A percentile compares a stretch with the other conserved stretches of the same genome.
Conservation (phyloP, 2,113 vertebrate species). For the Podarcis cretensis region DNA sequence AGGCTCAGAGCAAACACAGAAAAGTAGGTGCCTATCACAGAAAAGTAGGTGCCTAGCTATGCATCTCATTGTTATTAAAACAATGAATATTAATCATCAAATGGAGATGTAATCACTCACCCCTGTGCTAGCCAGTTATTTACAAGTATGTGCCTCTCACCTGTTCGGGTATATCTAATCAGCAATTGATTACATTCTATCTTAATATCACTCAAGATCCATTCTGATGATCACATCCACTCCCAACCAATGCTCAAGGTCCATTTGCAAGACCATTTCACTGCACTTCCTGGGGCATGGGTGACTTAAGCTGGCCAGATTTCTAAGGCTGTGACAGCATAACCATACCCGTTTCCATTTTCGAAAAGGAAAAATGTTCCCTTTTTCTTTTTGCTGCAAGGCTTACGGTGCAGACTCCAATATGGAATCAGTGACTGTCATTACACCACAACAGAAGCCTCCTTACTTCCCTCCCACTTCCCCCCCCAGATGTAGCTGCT, state of each 20-base stretch:
- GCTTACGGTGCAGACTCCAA: neutral
- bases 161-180: neutral
- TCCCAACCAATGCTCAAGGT: neutral
- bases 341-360: neutral
- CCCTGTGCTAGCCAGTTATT: too few species aligned
- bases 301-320: neutral
- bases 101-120: neutral
- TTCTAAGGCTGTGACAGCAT: neutral
- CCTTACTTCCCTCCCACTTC: neutral
- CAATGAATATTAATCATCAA: neutral
- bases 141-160: neutral
- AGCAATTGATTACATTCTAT: neutral
- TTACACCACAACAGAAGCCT: neutral
- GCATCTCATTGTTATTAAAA: neutral
- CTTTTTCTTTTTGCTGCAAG: neutral
- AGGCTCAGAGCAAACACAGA: neutral
- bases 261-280: neutral
- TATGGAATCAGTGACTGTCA: neutral
- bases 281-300: neutral
- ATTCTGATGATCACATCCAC: too few species aligned
- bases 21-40: neutral
- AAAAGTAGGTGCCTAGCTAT: neutral
- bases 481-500: neutral
- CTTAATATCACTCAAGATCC: neutral
- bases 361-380: neutral